Conservation (phyloP, 2,888 invertebrate species). For the Hydroisotoma schaefferi region DNA sequence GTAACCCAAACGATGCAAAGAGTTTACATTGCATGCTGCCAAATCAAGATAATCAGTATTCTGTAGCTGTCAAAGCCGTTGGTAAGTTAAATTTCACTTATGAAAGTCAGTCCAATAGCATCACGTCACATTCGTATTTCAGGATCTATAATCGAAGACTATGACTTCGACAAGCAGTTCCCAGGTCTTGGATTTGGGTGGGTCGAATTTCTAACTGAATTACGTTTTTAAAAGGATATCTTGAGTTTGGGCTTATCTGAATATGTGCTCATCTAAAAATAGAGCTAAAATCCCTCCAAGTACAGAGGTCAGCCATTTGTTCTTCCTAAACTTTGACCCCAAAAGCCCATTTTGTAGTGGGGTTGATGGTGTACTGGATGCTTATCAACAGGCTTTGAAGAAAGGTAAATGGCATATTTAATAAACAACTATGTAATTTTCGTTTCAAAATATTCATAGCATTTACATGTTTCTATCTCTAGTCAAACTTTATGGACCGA, state of each 20-base stretch:
- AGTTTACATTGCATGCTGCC: slow-evolving; percentile 53
- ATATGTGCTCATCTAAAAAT: not conserved
- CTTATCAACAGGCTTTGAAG: slow-evolving; percentile 53
- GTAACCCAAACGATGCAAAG: slow-evolving; percentile 49
- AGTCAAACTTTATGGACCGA: slow-evolving; percentile 53
- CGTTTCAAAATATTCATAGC: no score
- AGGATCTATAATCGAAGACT: slow-evolving; percentile 54
- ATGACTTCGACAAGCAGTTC: slow-evolving; percentile 44
- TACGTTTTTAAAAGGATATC: no score
- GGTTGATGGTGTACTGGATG: slow-evolving; percentile 53
- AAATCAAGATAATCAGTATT: slow-evolving; percentile 55
- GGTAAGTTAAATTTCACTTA: slow-evolving; percentile 49
- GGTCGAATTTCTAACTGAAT: no score
- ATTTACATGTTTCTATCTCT: no score
- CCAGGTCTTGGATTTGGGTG: slow-evolving; percentile 32
- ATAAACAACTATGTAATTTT: slow-evolving; percentile 47
- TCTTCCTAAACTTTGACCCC: slow-evolving; percentile 54
- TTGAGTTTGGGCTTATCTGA: no score
- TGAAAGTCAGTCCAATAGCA: not conserved
- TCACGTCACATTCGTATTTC: not conserved
- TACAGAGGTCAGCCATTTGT: slow-evolving; percentile 51
- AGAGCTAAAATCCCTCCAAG: slow-evolving; percentile 36
- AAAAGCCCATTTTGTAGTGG: slow-evolving; percentile 54
- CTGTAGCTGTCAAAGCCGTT: slow-evolving; percentile 54
- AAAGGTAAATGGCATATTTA: slow-evolving; percentile 50